Evolutionary conservation across 2,113 vertebrate species (phyloP).

Genomic region (Motacilla tschutschensis): DNA sequence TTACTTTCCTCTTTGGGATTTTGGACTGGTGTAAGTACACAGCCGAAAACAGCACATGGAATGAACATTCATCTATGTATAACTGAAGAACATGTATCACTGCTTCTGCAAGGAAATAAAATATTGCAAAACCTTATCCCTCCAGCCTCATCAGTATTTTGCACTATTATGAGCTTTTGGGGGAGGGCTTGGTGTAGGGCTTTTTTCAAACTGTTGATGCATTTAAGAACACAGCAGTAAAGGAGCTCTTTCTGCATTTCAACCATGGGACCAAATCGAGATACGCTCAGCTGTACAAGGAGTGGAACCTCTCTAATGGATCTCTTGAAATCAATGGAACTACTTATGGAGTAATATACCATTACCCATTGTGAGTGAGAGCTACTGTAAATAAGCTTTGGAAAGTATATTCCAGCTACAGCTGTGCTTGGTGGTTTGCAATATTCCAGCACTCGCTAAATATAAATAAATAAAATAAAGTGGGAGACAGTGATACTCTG

Average conservation of each 20-base stretch:
- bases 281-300: neutral
- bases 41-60: neutral
- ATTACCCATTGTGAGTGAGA: neutral
- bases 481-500: neutral
- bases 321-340: constrained; percentile 19
- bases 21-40: neutral
- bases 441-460: constrained; percentile 21
- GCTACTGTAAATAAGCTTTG: constrained; percentile 34
- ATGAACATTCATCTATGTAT: neutral
- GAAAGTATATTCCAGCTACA: constrained; percentile 2
- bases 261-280: neutral
- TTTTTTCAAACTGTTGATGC: neutral
- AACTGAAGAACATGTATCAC: neutral
- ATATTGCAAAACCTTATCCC: neutral
- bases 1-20: constrained; percentile 16
- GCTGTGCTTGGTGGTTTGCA: neutral
- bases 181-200: neutral
- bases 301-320: neutral
- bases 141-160: neutral
- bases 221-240: neutral
- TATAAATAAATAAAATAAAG: constrained; percentile 48
- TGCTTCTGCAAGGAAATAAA: neutral
- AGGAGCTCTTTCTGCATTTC: neutral
- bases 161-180: neutral
- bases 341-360: neutral